Conservation (phyloP, 2,888 invertebrate species). For the Cephus rjabovi region DNA sequence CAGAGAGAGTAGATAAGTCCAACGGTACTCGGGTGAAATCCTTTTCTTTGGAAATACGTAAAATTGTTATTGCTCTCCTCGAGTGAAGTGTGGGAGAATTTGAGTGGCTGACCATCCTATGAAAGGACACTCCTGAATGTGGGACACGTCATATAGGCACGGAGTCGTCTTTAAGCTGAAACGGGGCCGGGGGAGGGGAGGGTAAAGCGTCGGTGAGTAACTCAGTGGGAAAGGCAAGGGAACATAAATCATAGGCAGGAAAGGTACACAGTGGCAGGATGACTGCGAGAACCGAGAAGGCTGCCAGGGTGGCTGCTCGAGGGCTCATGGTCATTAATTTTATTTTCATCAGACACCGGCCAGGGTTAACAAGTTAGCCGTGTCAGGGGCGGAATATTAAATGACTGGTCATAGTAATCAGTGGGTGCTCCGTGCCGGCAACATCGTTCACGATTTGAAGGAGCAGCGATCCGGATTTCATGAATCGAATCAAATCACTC, state of each 20-base stretch:
- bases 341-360: conserved; percentile 32
- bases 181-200: background rate
- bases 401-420: conserved; percentile 37
- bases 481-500: background rate
- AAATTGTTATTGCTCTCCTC: background rate
- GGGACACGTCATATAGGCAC: background rate
- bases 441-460: background rate
- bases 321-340: conserved; percentile 40
- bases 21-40: background rate
- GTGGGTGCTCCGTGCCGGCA: conserved; percentile 13
- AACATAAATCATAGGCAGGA: conserved; percentile 5
- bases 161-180: background rate
- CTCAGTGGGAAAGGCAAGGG: background rate
- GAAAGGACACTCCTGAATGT: background rate
- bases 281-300: conserved; percentile 21
- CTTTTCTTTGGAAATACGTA: background rate
- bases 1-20: background rate
- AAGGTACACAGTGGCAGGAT: conserved; percentile 3
- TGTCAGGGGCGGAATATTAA: conserved; percentile 33
- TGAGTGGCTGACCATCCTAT: background rate
- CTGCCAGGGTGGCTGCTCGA: conserved; percentile 23
- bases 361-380: conserved; percentile 32
- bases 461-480: background rate
- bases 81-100: background rate
- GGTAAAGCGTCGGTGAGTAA: background rate